A percentile compares a stretch with the other conserved stretches of the same genome.
These are phyloP conservation scores for Epinephelus malabaricus DNA, from an alignment of 2,797 vertebrate species.

Conservation along the genomic window DNA sequence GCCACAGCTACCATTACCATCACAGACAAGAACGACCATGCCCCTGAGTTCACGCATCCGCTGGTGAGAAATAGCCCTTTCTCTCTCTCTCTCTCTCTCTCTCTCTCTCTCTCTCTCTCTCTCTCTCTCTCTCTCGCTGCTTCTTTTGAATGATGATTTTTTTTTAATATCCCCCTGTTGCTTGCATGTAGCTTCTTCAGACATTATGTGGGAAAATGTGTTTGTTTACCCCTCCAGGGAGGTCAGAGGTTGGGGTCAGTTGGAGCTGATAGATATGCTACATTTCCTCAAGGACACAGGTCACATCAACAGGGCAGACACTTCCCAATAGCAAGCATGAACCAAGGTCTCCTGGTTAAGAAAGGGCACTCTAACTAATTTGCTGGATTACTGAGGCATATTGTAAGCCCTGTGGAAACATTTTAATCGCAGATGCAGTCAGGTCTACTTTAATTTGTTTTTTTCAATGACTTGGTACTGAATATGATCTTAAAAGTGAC, in stretches of 20 bases:
- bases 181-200: neutral
- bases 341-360: neutral
- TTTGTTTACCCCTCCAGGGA: slow-evolving; percentile 40
- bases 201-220: neutral
- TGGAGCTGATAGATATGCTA: neutral
- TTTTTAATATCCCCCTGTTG: neutral
- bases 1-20: slow-evolving; percentile 96
- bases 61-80: slow-evolving; percentile 69
- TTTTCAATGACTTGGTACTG: neutral
- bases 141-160: neutral
- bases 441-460: neutral
- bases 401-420: neutral
- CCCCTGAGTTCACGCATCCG: slow-evolving; percentile 95
- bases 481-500: neutral
- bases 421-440: neutral
- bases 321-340: neutral
- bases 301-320: neutral
- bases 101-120: too few species aligned
- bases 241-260: slow-evolving; percentile 32
- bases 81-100: too few species aligned
- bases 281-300: slow-evolving; percentile 9
- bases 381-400: neutral
- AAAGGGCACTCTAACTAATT: neutral
- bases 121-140: neutral
- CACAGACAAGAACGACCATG: slow-evolving; percentile 97